Percentiles rank a stretch among this genome's conserved stretches.
These are phyloP conservation scores for Cinclus cinclus DNA, from an alignment of 2,113 vertebrate genomes.

Conservation along the genomic window DNA sequence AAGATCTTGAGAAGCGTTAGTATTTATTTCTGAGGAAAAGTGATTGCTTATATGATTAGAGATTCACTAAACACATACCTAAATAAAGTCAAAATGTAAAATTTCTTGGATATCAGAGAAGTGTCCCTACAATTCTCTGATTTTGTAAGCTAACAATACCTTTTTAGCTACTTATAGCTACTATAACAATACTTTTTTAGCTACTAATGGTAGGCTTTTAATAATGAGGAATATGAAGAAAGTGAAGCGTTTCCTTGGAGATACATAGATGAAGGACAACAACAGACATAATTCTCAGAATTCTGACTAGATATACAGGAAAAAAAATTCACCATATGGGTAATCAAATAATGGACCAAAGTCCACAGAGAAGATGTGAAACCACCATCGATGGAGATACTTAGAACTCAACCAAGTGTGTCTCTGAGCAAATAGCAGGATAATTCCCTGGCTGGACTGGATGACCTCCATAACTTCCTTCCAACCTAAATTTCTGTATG, in stretches of 20 bases:
- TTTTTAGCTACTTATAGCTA: background rate
- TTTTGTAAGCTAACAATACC: background rate
- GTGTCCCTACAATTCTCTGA: background rate
- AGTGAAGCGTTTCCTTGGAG: background rate
- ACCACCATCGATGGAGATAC: background rate
- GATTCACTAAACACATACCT: background rate
- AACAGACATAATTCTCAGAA: background rate
- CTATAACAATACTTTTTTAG: background rate
- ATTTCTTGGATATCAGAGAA: background rate
- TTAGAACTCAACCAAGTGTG: background rate
- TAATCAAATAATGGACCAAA: background rate
- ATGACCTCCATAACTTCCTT: background rate
- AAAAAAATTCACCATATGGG: accelerated
- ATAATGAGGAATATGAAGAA: background rate
- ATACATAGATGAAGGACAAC: background rate
- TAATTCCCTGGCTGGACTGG: background rate
- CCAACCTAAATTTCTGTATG: background rate
- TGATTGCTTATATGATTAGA: background rate
- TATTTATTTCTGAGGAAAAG: background rate
- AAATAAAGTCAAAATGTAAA: background rate
- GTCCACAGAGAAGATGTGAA: background rate
- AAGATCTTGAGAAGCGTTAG: background rate
- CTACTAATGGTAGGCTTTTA: background rate
- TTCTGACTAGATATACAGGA: background rate
- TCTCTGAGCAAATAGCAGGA: background rate